Percentiles rank a stretch among this genome's conserved stretches.
phyloP scores from a whole-genome alignment of 2,113 vertebrate species.

The Steatornis caripensis region DNA sequence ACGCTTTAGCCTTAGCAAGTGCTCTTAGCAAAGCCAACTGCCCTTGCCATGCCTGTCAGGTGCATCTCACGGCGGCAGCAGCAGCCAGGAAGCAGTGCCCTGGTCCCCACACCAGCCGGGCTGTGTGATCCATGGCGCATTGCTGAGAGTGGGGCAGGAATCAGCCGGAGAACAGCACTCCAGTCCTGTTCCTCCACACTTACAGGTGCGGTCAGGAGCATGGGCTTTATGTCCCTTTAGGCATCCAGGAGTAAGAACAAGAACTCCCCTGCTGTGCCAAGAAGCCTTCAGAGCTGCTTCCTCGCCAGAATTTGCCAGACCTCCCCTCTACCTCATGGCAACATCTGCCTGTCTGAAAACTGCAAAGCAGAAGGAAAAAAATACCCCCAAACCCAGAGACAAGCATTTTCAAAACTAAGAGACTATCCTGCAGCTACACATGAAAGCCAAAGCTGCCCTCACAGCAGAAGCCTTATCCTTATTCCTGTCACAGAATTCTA shows the following conservation, averaged over 20 bases:
- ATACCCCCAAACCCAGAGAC: background rate
- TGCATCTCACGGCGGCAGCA: accelerated
- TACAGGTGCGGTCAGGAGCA: accelerated
- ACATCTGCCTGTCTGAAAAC: background rate
- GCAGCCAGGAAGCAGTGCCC: background rate
- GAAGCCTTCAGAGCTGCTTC: background rate
- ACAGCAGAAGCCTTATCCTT: background rate
- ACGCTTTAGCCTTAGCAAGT: background rate
- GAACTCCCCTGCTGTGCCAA: accelerated
- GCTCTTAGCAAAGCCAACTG: background rate
- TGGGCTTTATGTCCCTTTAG: accelerated
- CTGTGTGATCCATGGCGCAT: accelerated
- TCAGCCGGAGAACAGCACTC: no score
- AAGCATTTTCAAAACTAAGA: background rate
- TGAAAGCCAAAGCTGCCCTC: background rate
- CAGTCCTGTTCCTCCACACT: background rate
- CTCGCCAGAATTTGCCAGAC: background rate
- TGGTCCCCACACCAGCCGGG: accelerated
- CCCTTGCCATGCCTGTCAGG: accelerated
- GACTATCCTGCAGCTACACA: background rate
- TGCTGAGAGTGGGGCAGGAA: background rate
- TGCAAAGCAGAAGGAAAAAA: background rate
- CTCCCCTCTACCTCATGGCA: background rate
- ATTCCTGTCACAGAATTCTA: background rate
- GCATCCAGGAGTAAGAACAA: background rate